Evolutionary conservation across 1,140 invertebrate species (phyloP), one percentile per base, ranked within the genome.

Genomic region (Drosophila nigrodunni): DNA sequence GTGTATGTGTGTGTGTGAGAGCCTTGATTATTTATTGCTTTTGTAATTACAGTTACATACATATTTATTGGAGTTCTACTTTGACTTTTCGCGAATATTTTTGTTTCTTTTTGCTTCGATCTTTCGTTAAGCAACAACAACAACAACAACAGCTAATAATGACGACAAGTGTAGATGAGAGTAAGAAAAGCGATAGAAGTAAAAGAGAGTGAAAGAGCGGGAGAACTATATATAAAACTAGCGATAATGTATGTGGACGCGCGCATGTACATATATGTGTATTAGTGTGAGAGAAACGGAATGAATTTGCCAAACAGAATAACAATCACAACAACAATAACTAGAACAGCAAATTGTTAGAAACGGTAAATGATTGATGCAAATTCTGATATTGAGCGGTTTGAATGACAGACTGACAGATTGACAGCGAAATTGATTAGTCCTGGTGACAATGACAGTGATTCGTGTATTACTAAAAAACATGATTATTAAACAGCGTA

Each of bases 141-240:
- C 66, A 77, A 57, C 77, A 80, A 64, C 64, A 79, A 68, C 65
- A 68, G 59, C 65, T 81, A 80, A 60, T 37, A 18, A 34, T 49
- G 67, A 73, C 49, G 21, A 50, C 34, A 59, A 50, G 25, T 41
- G 57, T 50, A 39, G n/a, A 80, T 71, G 71, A 70, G 25, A 61
- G 52, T 30, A 64, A 9, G 52, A 8, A 30, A 41, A 41, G 43
- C 46, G 21, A 35, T 30, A 61, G 15, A 54, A 8, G 57, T 39
- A 11, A 11, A 11, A 30, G 18, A 37, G 41, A n/a, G 11, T 13
- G 8, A 34, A 2, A 50, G 15, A 44, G 54, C 5, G 52, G 34
- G 21, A 46, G 7, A 46, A 41, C 18, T 47, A 61, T 18, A 61
- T 18, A 9, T 49, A 49, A 30, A 47, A 21, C 59, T 39, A 47